A percentile compares a stretch with the other conserved stretches of the same genome.
Conservation (phyloP, 2,888 invertebrate species). For the Caenorhabditis zanzibari region DNA sequence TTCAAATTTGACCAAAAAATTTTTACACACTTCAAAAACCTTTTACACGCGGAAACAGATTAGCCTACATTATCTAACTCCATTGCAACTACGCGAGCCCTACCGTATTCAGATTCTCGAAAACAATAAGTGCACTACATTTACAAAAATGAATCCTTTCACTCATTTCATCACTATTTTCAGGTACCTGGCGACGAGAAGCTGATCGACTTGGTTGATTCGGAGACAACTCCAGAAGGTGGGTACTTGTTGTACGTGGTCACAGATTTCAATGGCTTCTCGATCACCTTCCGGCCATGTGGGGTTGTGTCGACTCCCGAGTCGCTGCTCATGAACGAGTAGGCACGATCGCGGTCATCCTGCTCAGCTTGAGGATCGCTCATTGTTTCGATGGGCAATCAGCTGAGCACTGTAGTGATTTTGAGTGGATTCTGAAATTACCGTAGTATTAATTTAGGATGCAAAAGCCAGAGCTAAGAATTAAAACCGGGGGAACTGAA, state of each 20-base stretch:
- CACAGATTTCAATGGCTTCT: slow-evolving; percentile 58
- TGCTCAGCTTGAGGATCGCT: slow-evolving; percentile 59
- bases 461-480: not conserved
- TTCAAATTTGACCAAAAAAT: not conserved
- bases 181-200: slow-evolving; percentile 69
- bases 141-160: slow-evolving; percentile 5
- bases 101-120: too few species aligned
- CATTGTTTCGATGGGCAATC: slow-evolving; percentile 46
- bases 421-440: slow-evolving; percentile 9
- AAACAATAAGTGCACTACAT: not conserved
- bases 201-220: slow-evolving; percentile 66
- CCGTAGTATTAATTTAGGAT: not conserved
- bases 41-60: too few species aligned
- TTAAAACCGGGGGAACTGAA: not conserved
- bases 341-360: slow-evolving; percentile 67
- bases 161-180: slow-evolving; percentile 20
- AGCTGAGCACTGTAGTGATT: slow-evolving; percentile 41
- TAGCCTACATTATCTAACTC: too few species aligned
- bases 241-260: slow-evolving; percentile 49
- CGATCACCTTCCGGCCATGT: slow-evolving; percentile 34
- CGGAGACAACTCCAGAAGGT: slow-evolving; percentile 58
- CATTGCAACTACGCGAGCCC: too few species aligned
- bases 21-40: too few species aligned
- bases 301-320: slow-evolving; percentile 66
- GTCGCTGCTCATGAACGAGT: slow-evolving; percentile 69